Conservation (phyloP, 2,113 vertebrate genomes). For the Xiphorhynchus elegans region DNA sequence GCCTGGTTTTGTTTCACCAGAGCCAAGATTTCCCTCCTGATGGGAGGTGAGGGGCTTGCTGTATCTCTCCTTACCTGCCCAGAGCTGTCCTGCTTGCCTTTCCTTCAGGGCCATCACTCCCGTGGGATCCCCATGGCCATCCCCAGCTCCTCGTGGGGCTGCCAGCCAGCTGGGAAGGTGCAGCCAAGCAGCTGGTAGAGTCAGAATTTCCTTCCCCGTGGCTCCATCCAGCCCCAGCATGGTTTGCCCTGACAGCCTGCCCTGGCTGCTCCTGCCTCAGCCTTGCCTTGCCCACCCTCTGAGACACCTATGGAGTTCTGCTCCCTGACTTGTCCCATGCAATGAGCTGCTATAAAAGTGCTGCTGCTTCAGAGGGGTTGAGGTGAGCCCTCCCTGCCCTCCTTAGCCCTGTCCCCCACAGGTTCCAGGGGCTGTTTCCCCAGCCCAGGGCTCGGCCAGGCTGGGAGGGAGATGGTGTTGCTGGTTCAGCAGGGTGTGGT, state of each 20-base stretch:
- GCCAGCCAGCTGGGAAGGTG: fast-evolving
- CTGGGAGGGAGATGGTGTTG: not conserved
- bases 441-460: not conserved
- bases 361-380: fast-evolving
- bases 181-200: not conserved
- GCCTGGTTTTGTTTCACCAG: not conserved
- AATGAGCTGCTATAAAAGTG: not conserved
- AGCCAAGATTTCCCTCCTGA: not conserved
- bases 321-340: fast-evolving
- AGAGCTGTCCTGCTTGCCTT: not conserved
- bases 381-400: fast-evolving
- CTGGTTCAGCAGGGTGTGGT: not conserved
- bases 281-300: not conserved
- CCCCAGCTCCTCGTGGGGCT: not conserved
- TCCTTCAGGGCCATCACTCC: fast-evolving
- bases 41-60: fast-evolving
- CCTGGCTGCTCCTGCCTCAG: too few species aligned
- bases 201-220: fast-evolving
- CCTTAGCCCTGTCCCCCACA: not conserved
- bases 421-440: not conserved
- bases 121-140: fast-evolving
- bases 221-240: not conserved
- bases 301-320: not conserved
- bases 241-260: not conserved
- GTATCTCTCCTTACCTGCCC: not conserved